These are phyloP conservation scores for Macroglossus sobrinus DNA, from an alignment of 2,113 vertebrate species.

Conservation along the genomic window DNA sequence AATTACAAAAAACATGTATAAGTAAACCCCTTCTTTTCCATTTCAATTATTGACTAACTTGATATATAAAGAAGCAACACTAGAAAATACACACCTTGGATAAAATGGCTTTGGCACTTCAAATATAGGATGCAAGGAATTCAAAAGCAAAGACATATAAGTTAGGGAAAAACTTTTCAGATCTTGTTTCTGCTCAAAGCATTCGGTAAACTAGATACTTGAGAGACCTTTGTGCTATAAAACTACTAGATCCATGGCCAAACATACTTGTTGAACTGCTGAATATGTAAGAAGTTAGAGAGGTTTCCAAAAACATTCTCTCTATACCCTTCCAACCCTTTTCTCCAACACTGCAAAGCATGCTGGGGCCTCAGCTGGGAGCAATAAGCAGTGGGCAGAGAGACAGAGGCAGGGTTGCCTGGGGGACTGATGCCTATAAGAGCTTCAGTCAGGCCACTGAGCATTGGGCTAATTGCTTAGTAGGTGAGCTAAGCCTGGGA, in stretches of 20 bases:
- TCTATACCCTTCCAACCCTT: neutral
- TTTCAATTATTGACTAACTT: conserved; percentile 9
- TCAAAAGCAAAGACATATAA: neutral
- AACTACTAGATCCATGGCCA: neutral
- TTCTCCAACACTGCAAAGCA: neutral
- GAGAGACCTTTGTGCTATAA: neutral
- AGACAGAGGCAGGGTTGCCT: neutral
- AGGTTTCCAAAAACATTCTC: neutral
- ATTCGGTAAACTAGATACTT: neutral
- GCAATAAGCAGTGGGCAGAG: neutral
- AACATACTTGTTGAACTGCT: neutral
- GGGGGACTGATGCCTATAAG: neutral
- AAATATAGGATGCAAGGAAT: neutral
- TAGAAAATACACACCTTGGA: neutral
- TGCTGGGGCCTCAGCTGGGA: neutral
- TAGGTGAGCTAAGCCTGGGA: neutral
- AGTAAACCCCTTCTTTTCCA: neutral
- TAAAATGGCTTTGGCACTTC: neutral
- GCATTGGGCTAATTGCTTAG: neutral
- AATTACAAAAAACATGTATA: neutral
- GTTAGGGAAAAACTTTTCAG: conserved; percentile 15
- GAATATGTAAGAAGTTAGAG: neutral
- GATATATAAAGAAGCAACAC: neutral
- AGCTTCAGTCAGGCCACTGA: neutral
- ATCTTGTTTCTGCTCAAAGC: neutral